Evolutionary conservation across 1,140 invertebrate genomes (phyloP).

Genomic region (Littorina saxatilis): DNA sequence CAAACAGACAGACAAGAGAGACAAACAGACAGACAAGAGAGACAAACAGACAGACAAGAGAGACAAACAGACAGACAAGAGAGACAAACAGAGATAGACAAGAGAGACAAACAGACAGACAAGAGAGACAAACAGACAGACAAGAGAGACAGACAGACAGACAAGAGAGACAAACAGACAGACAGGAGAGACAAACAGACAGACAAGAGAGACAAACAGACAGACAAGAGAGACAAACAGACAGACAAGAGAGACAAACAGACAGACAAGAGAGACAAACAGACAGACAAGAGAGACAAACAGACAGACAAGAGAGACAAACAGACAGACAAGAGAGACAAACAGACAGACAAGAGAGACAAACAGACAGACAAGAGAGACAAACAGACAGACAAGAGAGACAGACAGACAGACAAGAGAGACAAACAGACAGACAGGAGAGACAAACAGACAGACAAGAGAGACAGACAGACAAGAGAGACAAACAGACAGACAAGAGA

Average conservation of each 20-base stretch:
- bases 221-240: neutral
- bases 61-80: neutral
- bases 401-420: neutral
- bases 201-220: neutral
- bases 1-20: neutral
- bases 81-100: neutral
- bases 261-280: neutral
- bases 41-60: neutral
- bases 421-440: neutral
- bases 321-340: neutral
- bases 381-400: neutral
- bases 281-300: neutral
- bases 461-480: too few relatives aligned
- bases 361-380: neutral
- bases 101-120: neutral
- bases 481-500: neutral
- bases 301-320: neutral
- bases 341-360: neutral
- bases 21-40: neutral
- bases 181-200: neutral
- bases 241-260: neutral
- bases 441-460: neutral
- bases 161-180: neutral
- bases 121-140: neutral
- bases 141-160: neutral